These are phyloP conservation scores for Sander lucioperca DNA, from an alignment of 2,113 vertebrate genomes.

Conservation along the genomic window DNA sequence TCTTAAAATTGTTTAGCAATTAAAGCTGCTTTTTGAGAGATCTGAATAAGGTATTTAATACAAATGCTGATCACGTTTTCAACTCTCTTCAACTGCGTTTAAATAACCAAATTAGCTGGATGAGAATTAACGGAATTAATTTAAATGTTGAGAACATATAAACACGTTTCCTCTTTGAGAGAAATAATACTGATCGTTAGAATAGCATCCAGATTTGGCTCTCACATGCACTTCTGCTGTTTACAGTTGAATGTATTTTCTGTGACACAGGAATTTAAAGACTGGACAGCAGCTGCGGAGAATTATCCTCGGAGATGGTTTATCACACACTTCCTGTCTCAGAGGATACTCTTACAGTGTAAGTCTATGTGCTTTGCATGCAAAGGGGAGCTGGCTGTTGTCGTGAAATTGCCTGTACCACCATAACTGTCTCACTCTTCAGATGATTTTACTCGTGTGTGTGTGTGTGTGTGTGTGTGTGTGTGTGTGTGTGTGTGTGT, in stretches of 20 bases:
- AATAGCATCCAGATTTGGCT: not conserved
- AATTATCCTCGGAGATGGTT: conserved; percentile 49
- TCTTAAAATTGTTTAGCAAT: no score
- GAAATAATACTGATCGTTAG: not conserved
- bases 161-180: not conserved
- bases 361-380: conserved; percentile 20
- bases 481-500: not conserved
- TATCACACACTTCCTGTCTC: conserved; percentile 69
- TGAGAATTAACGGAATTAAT: not conserved
- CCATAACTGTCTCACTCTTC: not conserved
- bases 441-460: not conserved
- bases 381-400: not conserved
- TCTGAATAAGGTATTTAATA: no score
- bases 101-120: not conserved
- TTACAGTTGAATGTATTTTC: not conserved
- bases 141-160: not conserved
- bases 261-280: conserved; percentile 69
- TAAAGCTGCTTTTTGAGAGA: no score
- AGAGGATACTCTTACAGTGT: conserved; percentile 71
- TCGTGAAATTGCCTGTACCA: not conserved
- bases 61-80: no score
- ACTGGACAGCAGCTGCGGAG: conserved; percentile 70
- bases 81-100: not conserved
- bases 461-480: not conserved
- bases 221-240: no score